These are phyloP conservation scores for Arctopsyche grandis DNA, from an alignment of 1,140 invertebrate genomes.

Conservation along the genomic window DNA sequence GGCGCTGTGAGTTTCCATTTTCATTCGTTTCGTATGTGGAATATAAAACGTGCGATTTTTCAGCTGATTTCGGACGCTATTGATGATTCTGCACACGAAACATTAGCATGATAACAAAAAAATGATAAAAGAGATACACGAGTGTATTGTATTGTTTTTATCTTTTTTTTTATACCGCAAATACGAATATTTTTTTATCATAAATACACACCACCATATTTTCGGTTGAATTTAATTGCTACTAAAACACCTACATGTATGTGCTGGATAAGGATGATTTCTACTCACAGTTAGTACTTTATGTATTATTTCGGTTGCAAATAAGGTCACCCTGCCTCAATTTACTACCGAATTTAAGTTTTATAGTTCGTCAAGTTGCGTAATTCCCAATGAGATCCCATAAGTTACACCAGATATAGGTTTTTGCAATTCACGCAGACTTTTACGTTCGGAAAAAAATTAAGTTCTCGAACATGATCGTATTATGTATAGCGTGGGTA, in stretches of 20 bases:
- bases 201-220: not conserved
- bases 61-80: not conserved
- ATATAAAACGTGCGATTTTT: slow-evolving; percentile 5
- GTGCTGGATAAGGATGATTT: not conserved
- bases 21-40: slow-evolving; percentile 10
- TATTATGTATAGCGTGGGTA: slow-evolving; percentile 5
- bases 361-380: too few relatives aligned
- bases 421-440: too few relatives aligned
- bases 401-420: not conserved
- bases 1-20: slow-evolving; percentile 16
- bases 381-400: not conserved
- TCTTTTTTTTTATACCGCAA: not conserved
- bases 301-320: too few relatives aligned
- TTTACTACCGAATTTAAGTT: too few relatives aligned
- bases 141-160: too few relatives aligned
- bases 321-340: too few relatives aligned
- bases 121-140: too few relatives aligned
- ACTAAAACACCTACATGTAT: slow-evolving; percentile 15
- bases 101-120: too few relatives aligned
- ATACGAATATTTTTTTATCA: not conserved
- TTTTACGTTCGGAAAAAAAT: too few relatives aligned
- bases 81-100: slow-evolving; percentile 7
- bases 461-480: not conserved
- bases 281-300: too few relatives aligned
- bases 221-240: slow-evolving; percentile 2